Evolutionary conservation across 1,140 invertebrate species (phyloP), one percentile per base, ranked within the genome.

Genomic region (Reticulitermes speratus): DNA sequence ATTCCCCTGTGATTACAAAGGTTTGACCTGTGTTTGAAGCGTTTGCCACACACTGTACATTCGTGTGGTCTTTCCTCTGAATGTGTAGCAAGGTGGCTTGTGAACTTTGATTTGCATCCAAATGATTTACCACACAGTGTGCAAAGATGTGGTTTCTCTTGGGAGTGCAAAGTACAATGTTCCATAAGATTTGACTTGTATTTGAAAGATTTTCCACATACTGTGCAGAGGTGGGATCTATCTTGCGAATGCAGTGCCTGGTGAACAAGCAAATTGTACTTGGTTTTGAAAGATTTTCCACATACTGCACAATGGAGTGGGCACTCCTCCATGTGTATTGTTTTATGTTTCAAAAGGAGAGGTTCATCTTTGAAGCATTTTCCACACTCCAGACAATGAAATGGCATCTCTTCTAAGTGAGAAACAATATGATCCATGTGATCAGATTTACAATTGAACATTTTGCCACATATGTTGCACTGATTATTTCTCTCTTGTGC

Each of bases 261-360:
- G n/a, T 82, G 82, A 44, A 82, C 44, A 30, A 30, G 9, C 12
- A 82, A n/a, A 23, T 82, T 82, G n/a, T 32, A 82, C 44, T 82
- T 82, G 82, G 30, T 11, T 38, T 32, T 38, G 44, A 94, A 94
- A 16, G 89, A 90, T 88, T 93, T 93, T 11, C 90, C 93, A 86
- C 94, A 95, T 81, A 92, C 90, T 86, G 94, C 93, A 88, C 94
- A 95, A 25, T 93, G 91, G 87, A 93, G 95, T 0, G 94, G 94
- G 82, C 94, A 92, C 87, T 93, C 92, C 44, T 94, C 92, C 0
- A 93, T 94, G 85, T 95, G 94, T 16, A 23, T 8, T 82, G 32
- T 3, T 9, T 38, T 30, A 82, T 90, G 89, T 6, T 86, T 82
- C 5, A 82, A 87, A 11, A 90, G 84, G 5, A 88, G 32, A 16